phyloP scores from a whole-genome alignment of 2,888 invertebrate genomes.

The Philopedon plagiatum region DNA sequence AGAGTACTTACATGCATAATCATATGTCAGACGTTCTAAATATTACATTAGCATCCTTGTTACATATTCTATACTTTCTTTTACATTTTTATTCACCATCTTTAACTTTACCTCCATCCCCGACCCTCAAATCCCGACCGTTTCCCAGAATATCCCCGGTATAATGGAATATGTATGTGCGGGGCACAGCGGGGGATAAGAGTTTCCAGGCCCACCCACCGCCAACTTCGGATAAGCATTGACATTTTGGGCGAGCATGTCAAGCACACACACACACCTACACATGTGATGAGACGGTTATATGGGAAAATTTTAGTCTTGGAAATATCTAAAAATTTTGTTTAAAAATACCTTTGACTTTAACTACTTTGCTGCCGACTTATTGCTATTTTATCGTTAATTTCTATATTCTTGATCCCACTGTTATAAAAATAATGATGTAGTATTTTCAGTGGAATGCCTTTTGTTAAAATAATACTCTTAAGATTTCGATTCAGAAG shows the following conservation, averaged over 20 bases:
- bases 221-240: slow-evolving; percentile 43
- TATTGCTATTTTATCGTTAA: no score
- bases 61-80: no score
- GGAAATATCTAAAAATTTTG: neutral
- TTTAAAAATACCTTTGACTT: neutral
- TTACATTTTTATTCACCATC: slow-evolving; percentile 40
- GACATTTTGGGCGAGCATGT: slow-evolving; percentile 46
- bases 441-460: no score
- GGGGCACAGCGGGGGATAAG: slow-evolving; percentile 21
- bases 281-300: slow-evolving; percentile 34
- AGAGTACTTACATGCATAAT: no score
- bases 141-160: slow-evolving; percentile 38
- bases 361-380: no score
- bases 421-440: no score
- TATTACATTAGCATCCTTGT: no score
- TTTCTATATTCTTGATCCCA: no score
- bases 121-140: slow-evolving; percentile 24
- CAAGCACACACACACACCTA: slow-evolving; percentile 40
- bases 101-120: slow-evolving; percentile 36
- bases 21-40: no score
- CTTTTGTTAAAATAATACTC: no score
- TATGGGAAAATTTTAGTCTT: slow-evolving; percentile 34
- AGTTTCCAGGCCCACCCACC: slow-evolving; percentile 3
- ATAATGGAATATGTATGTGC: slow-evolving; percentile 48
- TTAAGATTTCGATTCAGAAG: no score